These are phyloP conservation scores for Charanyca ferruginea DNA, from an alignment of 2,888 invertebrate species.

Conservation along the genomic window DNA sequence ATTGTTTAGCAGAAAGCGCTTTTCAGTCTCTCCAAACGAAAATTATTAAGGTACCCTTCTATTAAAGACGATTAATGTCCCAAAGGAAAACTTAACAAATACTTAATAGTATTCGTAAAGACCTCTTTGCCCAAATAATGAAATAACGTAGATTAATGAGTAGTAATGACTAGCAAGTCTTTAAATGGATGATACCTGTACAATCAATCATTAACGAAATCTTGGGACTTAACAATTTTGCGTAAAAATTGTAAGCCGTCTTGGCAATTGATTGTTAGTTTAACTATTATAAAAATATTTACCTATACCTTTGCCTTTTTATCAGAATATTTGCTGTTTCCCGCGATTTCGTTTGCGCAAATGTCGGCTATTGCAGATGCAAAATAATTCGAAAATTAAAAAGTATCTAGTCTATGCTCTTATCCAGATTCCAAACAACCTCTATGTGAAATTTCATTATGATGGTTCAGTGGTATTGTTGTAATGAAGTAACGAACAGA, in stretches of 20 bases:
- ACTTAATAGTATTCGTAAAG: constrained; percentile 25
- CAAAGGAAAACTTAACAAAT: constrained; percentile 31
- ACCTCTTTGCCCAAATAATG: constrained; percentile 32
- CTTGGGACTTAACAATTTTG: constrained; percentile 19
- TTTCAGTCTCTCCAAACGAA: not conserved
- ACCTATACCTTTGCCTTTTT: not conserved
- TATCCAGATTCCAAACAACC: too few species aligned
- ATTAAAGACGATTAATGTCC: constrained; percentile 28
- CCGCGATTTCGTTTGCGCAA: too few species aligned
- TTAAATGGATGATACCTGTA: constrained; percentile 4
- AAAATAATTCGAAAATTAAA: too few species aligned
- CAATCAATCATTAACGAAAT: constrained; percentile 46
- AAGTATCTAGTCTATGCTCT: too few species aligned
- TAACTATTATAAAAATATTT: not conserved
- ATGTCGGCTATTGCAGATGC: too few species aligned
- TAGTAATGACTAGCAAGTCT: constrained; percentile 38
- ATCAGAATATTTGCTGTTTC: not conserved
- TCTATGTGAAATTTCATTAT: too few species aligned
- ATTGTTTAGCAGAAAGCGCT: not conserved
- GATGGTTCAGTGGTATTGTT: too few species aligned
- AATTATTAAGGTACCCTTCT: not conserved
- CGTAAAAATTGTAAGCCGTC: not conserved
- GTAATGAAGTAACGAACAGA: too few species aligned
- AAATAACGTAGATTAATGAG: constrained; percentile 52
- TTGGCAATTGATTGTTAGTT: not conserved